Evolutionary conservation across 2,113 vertebrate genomes (phyloP).

Genomic region (Sinocyclocheilus grahami): DNA sequence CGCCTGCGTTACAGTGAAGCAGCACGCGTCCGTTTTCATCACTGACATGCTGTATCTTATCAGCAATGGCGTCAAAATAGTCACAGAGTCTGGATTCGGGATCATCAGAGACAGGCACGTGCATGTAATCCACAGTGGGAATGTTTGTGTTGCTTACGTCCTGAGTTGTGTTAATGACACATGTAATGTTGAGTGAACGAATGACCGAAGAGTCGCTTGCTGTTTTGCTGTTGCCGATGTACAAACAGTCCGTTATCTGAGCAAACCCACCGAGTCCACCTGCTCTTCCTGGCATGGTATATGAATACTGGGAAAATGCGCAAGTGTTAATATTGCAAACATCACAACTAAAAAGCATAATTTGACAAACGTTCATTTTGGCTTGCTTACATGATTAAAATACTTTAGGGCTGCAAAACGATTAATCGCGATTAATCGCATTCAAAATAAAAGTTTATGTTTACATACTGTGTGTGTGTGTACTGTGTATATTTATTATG

Average conservation of each 20-base stretch:
- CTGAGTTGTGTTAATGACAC: slow-evolving; percentile 70
- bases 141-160: slow-evolving; percentile 7
- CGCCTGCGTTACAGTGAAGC: slow-evolving; percentile 77
- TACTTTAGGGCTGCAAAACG: too few relatives aligned
- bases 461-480: too few relatives aligned
- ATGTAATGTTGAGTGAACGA: slow-evolving; percentile 62
- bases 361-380: too few relatives aligned
- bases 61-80: slow-evolving; percentile 72
- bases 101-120: slow-evolving; percentile 69
- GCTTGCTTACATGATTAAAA: too few relatives aligned
- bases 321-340: too few relatives aligned
- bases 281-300: neutral
- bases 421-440: too few relatives aligned
- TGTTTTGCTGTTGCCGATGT: slow-evolving; percentile 63
- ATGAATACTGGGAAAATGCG: neutral
- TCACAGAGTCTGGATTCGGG: slow-evolving; percentile 61
- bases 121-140: slow-evolving; percentile 65
- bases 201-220: slow-evolving; percentile 63
- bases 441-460: too few relatives aligned
- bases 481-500: too few relatives aligned
- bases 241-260: slow-evolving; percentile 72
- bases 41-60: slow-evolving; percentile 51
- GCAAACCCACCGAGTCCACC: slow-evolving; percentile 68
- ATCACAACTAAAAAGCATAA: too few relatives aligned
- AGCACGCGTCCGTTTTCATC: slow-evolving; percentile 64